Conservation (phyloP, 2,797 vertebrate species). For the Carduelis carduelis region DNA sequence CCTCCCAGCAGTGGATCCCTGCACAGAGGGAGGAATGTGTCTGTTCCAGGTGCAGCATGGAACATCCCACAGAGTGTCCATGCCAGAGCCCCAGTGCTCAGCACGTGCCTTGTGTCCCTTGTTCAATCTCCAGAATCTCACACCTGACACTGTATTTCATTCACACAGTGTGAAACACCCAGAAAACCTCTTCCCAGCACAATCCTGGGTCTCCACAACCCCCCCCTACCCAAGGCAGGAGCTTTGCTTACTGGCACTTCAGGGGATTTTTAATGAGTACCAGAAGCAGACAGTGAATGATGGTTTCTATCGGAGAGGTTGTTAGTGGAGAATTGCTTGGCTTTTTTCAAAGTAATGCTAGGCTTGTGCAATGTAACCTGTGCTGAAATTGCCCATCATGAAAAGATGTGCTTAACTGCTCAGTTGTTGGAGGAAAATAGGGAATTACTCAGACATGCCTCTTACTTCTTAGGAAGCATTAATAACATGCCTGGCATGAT, state of each 20-base stretch:
- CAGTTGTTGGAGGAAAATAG: slow-evolving; percentile 22
- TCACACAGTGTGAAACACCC: background rate
- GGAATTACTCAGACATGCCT: slow-evolving; percentile 31
- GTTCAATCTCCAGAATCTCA: background rate
- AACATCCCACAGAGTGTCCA: background rate
- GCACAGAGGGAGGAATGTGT: background rate
- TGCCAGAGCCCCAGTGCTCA: background rate
- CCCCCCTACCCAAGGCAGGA: background rate
- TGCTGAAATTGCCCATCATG: background rate
- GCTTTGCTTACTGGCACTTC: background rate
- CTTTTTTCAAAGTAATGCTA: background rate
- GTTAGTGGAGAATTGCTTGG: slow-evolving; percentile 20
- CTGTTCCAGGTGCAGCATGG: background rate
- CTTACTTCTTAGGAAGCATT: slow-evolving; percentile 24
- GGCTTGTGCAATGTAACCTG: background rate
- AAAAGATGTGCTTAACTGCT: slow-evolving; percentile 33
- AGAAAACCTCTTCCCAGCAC: background rate
- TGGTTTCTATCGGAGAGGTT: background rate
- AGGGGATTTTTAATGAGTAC: slow-evolving; percentile 14
- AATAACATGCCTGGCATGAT: slow-evolving; percentile 21
- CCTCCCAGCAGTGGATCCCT: background rate
- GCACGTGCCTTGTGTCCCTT: background rate
- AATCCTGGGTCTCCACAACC: background rate
- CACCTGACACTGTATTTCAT: background rate
- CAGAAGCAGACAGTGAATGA: slow-evolving; percentile 11